A percentile compares a stretch with the other conserved stretches of the same genome.
Conservation (phyloP, 35 echinoderm and acorn worm genomes). For the Apostichopus californicus region DNA sequence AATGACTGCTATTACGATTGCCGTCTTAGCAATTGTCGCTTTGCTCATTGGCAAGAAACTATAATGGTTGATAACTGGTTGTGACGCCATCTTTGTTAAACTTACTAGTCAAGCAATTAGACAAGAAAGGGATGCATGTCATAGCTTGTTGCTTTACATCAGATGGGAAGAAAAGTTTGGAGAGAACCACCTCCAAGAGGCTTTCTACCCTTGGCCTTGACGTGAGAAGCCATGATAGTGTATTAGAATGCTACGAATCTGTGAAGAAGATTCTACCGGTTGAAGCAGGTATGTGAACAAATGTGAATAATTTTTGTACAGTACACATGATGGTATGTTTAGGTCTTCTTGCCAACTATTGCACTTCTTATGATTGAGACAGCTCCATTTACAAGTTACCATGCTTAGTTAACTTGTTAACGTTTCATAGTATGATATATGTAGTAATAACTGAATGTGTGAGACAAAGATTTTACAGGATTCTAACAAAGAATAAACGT, state of each 20-base stretch:
- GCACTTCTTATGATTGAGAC: no score
- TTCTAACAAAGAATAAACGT: no score
- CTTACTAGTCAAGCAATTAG: conserved; percentile 61
- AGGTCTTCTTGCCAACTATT: no score
- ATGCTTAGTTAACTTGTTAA: no score
- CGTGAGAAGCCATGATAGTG: conserved; percentile 65
- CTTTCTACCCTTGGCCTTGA: conserved; percentile 53
- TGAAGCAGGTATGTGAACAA: conserved; percentile 43
- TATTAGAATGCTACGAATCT: conserved; percentile 47
- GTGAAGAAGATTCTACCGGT: conserved; percentile 56
- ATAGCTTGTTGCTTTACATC: conserved; percentile 76
- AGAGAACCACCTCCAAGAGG: conserved; percentile 42
- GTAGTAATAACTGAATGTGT: no score
- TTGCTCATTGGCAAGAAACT: not conserved
- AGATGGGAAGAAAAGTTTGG: conserved; percentile 45
- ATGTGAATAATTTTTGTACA: no score
- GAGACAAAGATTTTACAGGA: no score
- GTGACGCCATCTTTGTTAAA: conserved; percentile 83
- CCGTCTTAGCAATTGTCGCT: not conserved
- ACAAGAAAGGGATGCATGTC: conserved; percentile 70
- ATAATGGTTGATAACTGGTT: conserved; percentile 73
- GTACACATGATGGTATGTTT: no score
- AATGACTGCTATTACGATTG: not conserved
- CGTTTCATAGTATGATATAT: no score
- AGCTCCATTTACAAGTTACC: no score